phyloP scores from a whole-genome alignment of 2,888 invertebrate genomes.

The Thera obeliscata region DNA sequence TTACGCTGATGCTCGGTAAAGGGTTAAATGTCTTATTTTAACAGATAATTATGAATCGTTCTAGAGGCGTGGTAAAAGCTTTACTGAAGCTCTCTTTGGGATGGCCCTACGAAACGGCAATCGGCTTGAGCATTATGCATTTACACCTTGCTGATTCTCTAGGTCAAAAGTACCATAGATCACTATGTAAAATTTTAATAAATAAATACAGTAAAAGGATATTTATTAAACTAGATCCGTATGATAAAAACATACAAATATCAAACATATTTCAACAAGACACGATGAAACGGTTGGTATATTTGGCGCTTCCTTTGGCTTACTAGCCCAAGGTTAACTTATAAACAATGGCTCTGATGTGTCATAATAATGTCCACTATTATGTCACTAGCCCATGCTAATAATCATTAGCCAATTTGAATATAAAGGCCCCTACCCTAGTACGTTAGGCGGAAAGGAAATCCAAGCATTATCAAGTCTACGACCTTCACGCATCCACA shows the following conservation, averaged over 20 bases:
- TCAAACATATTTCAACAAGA: conserved; percentile 11
- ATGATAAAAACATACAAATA: background rate
- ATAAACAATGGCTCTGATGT: conserved; percentile 15
- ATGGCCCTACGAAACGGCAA: background rate
- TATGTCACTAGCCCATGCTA: conserved; percentile 45
- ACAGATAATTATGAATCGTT: conserved; percentile 29
- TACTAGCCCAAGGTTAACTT: conserved; percentile 21
- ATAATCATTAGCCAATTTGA: conserved; percentile 45
- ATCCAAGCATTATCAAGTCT: conserved; percentile 22
- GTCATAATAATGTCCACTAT: conserved; percentile 22
- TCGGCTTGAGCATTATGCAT: background rate
- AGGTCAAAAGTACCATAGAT: too few species aligned
- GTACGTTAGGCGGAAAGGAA: conserved; percentile 25
- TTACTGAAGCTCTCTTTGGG: background rate
- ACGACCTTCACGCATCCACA: conserved; percentile 15
- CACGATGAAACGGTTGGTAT: conserved; percentile 4
- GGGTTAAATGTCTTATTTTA: conserved; percentile 51
- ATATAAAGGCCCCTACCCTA: conserved; percentile 40
- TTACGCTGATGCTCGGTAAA: conserved; percentile 56
- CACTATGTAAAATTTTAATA: too few species aligned
- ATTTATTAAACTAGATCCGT: background rate
- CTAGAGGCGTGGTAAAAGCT: conserved; percentile 15
- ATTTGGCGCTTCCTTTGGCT: conserved; percentile 16
- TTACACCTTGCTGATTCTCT: too few species aligned
- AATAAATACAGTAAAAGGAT: too few species aligned